phyloP scores from a whole-genome alignment of 2,888 invertebrate species.

The Brenthis hecate region DNA sequence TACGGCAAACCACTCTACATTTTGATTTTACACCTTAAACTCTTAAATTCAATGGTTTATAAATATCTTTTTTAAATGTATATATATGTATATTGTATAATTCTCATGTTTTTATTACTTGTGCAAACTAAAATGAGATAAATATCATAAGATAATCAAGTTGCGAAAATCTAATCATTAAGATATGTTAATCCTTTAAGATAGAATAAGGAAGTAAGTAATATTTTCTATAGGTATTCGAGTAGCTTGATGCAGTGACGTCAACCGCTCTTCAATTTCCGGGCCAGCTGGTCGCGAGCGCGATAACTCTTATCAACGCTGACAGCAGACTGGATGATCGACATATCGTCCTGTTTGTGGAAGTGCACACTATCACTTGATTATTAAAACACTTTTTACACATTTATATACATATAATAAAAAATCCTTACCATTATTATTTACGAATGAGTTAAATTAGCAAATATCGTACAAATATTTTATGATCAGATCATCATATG shows the following conservation, averaged over 20 bases:
- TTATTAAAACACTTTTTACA: slow-evolving; percentile 18
- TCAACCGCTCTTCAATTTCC: slow-evolving; percentile 58
- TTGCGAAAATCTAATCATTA: not conserved
- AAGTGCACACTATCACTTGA: slow-evolving; percentile 47
- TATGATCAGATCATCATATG: not conserved
- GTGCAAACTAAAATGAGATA: too few species aligned
- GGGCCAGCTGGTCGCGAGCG: slow-evolving; percentile 65
- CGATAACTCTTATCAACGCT: slow-evolving; percentile 67
- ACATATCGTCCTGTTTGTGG: slow-evolving; percentile 62
- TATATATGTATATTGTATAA: too few species aligned
- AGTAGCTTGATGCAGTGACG: slow-evolving; percentile 45
- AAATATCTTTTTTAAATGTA: too few species aligned
- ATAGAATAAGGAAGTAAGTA: slow-evolving; percentile 37
- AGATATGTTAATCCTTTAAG: slow-evolving; percentile 12
- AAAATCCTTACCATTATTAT: not conserved
- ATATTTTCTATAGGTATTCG: slow-evolving; percentile 30
- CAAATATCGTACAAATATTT: slow-evolving; percentile 13
- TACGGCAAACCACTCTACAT: too few species aligned
- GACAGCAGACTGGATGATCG: slow-evolving; percentile 69
- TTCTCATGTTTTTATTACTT: too few species aligned
- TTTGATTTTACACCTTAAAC: too few species aligned
- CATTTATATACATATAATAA: not conserved
- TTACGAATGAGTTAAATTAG: not conserved
- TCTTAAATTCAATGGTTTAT: too few species aligned
- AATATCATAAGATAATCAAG: not conserved